Base-by-base conservation (phyloP, 2,113 vertebrate species). In the Ardeotis arabs region DNA sequence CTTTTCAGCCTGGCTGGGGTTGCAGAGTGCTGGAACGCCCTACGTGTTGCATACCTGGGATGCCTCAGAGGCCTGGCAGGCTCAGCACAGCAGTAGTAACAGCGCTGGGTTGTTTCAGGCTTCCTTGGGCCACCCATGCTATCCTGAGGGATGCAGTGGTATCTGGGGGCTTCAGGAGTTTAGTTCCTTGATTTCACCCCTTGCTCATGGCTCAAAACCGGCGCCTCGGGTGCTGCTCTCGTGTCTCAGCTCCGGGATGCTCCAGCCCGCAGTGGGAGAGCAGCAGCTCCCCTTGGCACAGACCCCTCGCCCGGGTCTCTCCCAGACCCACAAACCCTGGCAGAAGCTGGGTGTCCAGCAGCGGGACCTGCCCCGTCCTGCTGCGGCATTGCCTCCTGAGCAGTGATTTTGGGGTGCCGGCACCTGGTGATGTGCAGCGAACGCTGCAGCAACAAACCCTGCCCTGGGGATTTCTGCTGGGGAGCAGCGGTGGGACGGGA, bases 171-270 rank as follows among this genome's bases (percentile, higher is more conserved):
- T 75, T 68, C 35, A 39, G 12, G 31, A 63, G 35, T 25, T 69
- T 56, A 75, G 29, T 80, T 25, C 31, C 31, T 69, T n/a, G 28
- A 58, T 70, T 69, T 64, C 33, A 64, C 6, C 9, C 23, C 35
- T 69, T 4, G 1, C 33, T 52, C 1, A 0, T 39, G 55, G 31
- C 41, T 79, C 47, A 53, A 77, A 64, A 59, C 44, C 23, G 28
- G 52, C 52, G 13, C 59, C 45, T 66, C 4, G 1, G 66, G 33
- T 23, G 44, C 52, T 55, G 39, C 20, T 47, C 45, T 53, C 45
- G 64, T 0, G 0, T 41, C 33, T 67, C 66, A 56, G 29, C 35
- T 75, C 20, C 16, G n/a, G 59, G 73, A 35, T 0, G 3, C 28
- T 84, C 74, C 89, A 95, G 58, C n/a, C 77, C 47, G 17, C 14